Conservation (phyloP, 1,140 invertebrate species). For the Mactra quadrangularis region DNA sequence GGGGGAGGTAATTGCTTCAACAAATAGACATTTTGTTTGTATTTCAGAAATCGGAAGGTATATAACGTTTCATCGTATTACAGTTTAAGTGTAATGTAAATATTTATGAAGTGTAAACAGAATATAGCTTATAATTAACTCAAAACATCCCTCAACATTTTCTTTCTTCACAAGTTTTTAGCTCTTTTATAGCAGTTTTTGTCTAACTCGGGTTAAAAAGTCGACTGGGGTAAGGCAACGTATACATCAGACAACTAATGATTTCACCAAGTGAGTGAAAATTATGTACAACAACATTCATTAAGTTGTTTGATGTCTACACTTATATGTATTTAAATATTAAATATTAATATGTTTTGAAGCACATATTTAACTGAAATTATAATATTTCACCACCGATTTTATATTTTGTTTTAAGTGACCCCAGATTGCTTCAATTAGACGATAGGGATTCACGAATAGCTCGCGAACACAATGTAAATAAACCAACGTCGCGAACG, state of each 20-base stretch:
- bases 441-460: background rate
- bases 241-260: too few species aligned
- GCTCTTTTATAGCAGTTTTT: too few species aligned
- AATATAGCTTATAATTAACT: conserved; percentile 12
- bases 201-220: too few species aligned
- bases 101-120: conserved; percentile 47
- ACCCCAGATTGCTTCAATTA: conserved; percentile 29
- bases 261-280: too few species aligned
- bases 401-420: conserved; percentile 2
- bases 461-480: conserved; percentile 22
- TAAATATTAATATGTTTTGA: too few species aligned
- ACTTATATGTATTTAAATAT: too few species aligned
- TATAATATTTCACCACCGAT: conserved; percentile 1
- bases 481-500: conserved; percentile 23
- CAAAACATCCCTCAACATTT: background rate
- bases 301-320: too few species aligned
- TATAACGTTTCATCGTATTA: conserved; percentile 41
- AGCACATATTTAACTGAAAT: background rate
- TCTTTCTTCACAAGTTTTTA: too few species aligned
- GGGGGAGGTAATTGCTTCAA: conserved; percentile 27
- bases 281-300: too few species aligned
- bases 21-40: conserved; percentile 57
- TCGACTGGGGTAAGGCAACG: too few species aligned
- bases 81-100: conserved; percentile 21
- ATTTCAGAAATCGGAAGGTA: conserved; percentile 50